Evolutionary conservation across 2,797 vertebrate species (phyloP).

Genomic region (Rhabdomys pumilio): DNA sequence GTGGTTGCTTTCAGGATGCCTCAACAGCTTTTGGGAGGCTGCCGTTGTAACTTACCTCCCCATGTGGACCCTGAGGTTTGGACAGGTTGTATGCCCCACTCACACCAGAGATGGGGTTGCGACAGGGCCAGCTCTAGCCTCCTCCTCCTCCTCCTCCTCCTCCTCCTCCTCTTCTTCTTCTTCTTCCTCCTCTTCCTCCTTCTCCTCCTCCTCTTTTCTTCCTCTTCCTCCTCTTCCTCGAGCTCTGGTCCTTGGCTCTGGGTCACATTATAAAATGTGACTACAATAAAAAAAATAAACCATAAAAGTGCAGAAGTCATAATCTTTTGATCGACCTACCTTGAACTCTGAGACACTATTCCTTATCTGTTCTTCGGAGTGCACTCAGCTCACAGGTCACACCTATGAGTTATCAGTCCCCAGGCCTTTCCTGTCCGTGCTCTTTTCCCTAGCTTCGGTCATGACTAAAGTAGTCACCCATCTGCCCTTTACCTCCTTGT

Average conservation of each 20-base stretch:
- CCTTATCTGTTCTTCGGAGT: rapidly evolving
- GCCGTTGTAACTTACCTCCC: rapidly evolving
- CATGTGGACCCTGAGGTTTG: not conserved
- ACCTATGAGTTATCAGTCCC: not conserved
- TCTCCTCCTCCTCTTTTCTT: too few relatives aligned
- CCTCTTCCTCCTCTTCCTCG: not conserved
- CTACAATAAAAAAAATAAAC: too few relatives aligned
- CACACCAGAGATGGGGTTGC: too few relatives aligned
- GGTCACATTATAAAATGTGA: too few relatives aligned
- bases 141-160: too few relatives aligned
- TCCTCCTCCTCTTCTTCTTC: too few relatives aligned
- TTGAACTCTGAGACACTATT: not conserved
- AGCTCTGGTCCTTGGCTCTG: too few relatives aligned
- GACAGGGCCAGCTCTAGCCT: not conserved
- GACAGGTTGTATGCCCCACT: not conserved
- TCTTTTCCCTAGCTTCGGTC: not conserved
- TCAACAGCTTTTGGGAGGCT: too few relatives aligned
- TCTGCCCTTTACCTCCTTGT: not conserved
- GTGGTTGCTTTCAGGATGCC: not conserved
- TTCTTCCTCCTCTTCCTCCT: not conserved
- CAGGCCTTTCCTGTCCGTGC: not conserved
- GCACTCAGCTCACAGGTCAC: not conserved
- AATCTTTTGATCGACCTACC: not conserved
- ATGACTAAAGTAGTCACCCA: not conserved
- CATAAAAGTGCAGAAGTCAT: not conserved